phyloP scores from a whole-genome alignment of 2,888 invertebrate species.

The Cloeon dipterum region DNA sequence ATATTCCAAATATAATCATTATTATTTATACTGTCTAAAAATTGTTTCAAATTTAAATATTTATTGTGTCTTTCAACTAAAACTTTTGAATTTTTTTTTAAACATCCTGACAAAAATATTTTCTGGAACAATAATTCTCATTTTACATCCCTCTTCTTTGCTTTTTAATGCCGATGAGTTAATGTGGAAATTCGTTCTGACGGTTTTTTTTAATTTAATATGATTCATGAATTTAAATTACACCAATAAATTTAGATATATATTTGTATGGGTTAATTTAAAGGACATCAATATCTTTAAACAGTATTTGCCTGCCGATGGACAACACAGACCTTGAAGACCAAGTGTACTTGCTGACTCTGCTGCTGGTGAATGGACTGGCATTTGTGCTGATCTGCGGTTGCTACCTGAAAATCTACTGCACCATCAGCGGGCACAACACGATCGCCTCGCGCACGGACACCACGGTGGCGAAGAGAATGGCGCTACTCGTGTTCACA shows the following conservation, averaged over 20 bases:
- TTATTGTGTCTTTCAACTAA: too few relatives aligned
- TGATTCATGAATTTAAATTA: too few relatives aligned
- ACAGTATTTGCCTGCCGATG: conserved; percentile 39
- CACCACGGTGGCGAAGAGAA: conserved; percentile 63
- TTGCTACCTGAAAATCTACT: conserved; percentile 37
- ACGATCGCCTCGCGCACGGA: conserved; percentile 22
- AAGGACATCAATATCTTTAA: too few relatives aligned
- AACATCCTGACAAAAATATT: too few relatives aligned
- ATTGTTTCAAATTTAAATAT: background rate
- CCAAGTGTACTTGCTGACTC: conserved; percentile 26
- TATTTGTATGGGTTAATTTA: too few relatives aligned
- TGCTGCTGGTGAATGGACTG: conserved; percentile 32
- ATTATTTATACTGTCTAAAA: background rate
- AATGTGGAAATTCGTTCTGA: too few relatives aligned
- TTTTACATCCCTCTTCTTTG: too few relatives aligned
- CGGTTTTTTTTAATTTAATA: too few relatives aligned
- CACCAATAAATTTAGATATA: too few relatives aligned
- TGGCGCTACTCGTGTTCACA: conserved; percentile 72
- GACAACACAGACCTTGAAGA: conserved; percentile 27
- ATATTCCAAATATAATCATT: background rate
- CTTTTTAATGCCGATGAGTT: too few relatives aligned
- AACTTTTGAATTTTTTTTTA: too few relatives aligned
- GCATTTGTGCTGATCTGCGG: conserved; percentile 37
- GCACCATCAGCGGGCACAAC: conserved; percentile 20
- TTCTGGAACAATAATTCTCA: too few relatives aligned